Base-by-base conservation (phyloP, 2,113 vertebrate species). In the Macquaria australasica region DNA sequence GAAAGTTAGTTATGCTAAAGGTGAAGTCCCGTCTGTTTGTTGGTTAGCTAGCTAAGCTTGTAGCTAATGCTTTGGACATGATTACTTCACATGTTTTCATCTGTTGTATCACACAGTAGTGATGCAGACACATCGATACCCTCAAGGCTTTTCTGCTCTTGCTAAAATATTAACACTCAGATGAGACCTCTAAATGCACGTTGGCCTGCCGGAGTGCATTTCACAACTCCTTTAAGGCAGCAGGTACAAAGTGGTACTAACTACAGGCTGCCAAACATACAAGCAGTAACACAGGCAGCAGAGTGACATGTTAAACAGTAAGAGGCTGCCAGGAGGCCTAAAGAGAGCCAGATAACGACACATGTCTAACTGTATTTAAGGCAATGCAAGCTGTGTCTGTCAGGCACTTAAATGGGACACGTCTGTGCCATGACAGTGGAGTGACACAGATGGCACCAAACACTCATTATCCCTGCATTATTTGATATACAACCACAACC, bases 191-290 rank as follows among this genome's bases (percentile, higher is more conserved):
- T 18, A 37, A 67, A 41, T 1, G 11, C 11, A 5, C 0, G 48
- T 20, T 31, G n/a, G 55, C 14, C 53, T 45, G 77, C n/a, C 55
- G 37, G 59, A 60, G 58, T 77, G 31, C 23, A 39, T 59, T 48
- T 41, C 43, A 41, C 28, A 12, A 1, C 21, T 37, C 18, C 16
- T 71, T 28, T 23, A 39, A 21, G 25, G 69, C 68, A 62, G 69
- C 45, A 60, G 68, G 56, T 55, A 51, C 28, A 82, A 79, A 85
- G 41, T 63, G 80, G 56, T 41, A 51, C 56, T 62, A 86, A 83
- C 34, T 70, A 58, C 48, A 58, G 68, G 48, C 55, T 79, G 78
- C 56, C 86, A 84, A 37, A 51, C 73, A 75, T 41, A 55, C 43
- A 48, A 28, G 69, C 11, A 15, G 9, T 21, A 74, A 72, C 1